Evolutionary conservation across 2,888 invertebrate species (phyloP).

Genomic region (Cheilosia vulpina): DNA sequence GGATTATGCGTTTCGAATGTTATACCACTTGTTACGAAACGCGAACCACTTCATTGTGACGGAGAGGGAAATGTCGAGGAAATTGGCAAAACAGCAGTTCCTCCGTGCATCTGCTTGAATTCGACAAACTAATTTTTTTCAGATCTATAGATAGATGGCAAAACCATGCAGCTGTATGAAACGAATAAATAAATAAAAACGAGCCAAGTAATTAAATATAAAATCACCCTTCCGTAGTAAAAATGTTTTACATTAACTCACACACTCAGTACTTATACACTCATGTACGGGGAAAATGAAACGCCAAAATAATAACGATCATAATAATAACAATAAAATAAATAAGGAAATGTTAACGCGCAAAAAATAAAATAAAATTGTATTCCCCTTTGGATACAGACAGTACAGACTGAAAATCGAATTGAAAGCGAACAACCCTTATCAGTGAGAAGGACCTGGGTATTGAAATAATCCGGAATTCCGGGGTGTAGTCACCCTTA

Average conservation of each 20-base stretch:
- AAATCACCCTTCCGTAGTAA: constrained; percentile 45
- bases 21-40: too few species aligned
- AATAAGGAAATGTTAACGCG: constrained; percentile 56
- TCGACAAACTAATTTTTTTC: constrained; percentile 7
- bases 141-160: constrained; percentile 15
- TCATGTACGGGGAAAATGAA: background rate
- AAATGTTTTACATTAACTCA: constrained; percentile 9
- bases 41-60: too few species aligned
- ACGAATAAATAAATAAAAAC: constrained; percentile 69
- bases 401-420: constrained; percentile 41
- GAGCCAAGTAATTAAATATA: constrained; percentile 69
- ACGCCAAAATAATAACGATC: constrained; percentile 63
- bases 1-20: too few species aligned
- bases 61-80: too few species aligned
- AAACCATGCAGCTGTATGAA: constrained; percentile 61
- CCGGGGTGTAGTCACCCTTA: constrained; percentile 73
- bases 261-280: constrained; percentile 7
- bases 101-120: constrained; percentile 15
- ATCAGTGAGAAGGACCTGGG: constrained; percentile 51
- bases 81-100: background rate
- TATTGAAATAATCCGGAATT: constrained; percentile 75
- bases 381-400: constrained; percentile 54
- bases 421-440: constrained; percentile 64
- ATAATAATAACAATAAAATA: constrained; percentile 73
- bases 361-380: constrained; percentile 31